Percentiles rank a stretch among this genome's conserved stretches.
Conservation (phyloP, 2,113 vertebrate species). For the Solea senegalensis region DNA sequence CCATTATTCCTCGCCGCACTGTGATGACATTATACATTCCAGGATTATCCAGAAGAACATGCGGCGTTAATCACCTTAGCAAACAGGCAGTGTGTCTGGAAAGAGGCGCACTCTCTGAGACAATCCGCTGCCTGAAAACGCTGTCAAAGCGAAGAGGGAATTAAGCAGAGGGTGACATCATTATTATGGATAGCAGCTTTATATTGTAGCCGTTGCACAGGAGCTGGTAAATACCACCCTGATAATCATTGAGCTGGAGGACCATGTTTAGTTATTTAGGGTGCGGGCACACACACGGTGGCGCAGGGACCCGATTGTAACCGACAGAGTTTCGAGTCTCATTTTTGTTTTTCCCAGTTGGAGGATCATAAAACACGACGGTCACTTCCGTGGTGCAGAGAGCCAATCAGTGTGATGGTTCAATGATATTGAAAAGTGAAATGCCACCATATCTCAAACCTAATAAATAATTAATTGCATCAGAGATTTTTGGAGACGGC, state of each 20-base stretch:
- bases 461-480: no score
- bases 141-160: constrained; percentile 55
- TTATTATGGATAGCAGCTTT: constrained; percentile 46
- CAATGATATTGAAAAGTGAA: no score
- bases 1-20: constrained; percentile 14
- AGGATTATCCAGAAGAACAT: constrained; percentile 57
- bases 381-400: no score
- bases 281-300: no score
- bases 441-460: no score
- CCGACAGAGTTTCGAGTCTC: no score
- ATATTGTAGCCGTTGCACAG: constrained; percentile 16
- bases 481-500: no score
- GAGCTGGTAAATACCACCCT: constrained; percentile 32
- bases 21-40: constrained; percentile 34
- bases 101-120: constrained; percentile 35
- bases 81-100: constrained; percentile 42
- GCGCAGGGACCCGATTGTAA: no score
- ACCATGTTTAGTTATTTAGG: not conserved
- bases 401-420: no score
- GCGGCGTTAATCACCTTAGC: constrained; percentile 64
- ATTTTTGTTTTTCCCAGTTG: not conserved
- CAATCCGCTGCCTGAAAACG: constrained; percentile 43
- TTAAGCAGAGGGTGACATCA: constrained; percentile 66
- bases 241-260: constrained; percentile 14
- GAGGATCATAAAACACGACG: not conserved